Evolutionary conservation across 2,113 vertebrate genomes (phyloP), one percentile per base, ranked within the genome.

Genomic region (Hyperoodon ampullatus): DNA sequence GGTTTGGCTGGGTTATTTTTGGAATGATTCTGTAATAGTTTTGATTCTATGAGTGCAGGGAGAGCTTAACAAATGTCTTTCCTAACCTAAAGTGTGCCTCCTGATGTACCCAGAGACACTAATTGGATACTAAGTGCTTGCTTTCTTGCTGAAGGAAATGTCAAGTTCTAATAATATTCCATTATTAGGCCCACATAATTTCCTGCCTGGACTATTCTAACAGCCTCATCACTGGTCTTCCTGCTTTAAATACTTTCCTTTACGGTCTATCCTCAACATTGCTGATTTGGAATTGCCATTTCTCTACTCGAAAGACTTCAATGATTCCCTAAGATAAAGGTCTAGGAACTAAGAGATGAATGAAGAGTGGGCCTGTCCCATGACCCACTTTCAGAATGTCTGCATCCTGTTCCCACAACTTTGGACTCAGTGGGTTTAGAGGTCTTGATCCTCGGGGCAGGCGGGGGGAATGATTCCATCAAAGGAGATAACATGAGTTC

Each of bases 81-180:
- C 33, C 68, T 83, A 39, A 75, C 94, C 58, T 89, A 18, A 72
- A 78, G 78, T 24, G 3, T 61, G 77, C 39, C 72, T 84, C 70
- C 92, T 16, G 50, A 61, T 33, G 89, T 44, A 77, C 72, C 39
- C 47, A 83, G 92, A 75, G 44, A 88, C 66, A 60, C 94, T 97
- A 92, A 97, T 87, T 80, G 94, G 77, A 72, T 65, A 71, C 66
- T 90, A 93, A 96, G 89, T 47, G 42, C 86, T 78, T 13, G 28
- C 77, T 86, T 89, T 89, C 60, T 82, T 83, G 89, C 94, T 24
- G 60, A 94, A 87, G 92, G 82, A 94, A 95, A 77, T 82, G 82
- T 94, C 92, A 94, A 87, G 4, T 85, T 88, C 92, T 95, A 81
- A 91, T 95, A 89, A 92, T 89, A 89, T 47, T 74, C 66, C 55